Base-by-base conservation (phyloP, 2,888 invertebrate species). In the Deladenus siricidicola region DNA sequence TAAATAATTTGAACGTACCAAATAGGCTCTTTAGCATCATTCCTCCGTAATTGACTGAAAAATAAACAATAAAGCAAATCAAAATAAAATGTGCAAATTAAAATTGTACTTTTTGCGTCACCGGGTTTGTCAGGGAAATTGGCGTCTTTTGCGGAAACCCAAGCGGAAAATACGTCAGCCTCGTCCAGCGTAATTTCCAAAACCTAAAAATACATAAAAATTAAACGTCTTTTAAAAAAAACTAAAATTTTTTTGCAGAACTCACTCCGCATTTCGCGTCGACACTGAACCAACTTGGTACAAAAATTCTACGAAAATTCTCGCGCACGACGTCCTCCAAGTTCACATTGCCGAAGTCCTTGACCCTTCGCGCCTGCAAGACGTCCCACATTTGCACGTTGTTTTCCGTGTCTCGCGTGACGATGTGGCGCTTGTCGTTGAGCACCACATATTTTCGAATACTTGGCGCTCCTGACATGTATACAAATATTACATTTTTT, bases 231-330 rank as follows among this genome's bases (percentile, higher is more conserved):
- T 19, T 19, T 19, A 21, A 54, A 54, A 54, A 28, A 39, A 55
- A 62, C n/a, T n/a, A n/a, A n/a, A n/a, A n/a, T n/a, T n/a, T n/a
- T n/a, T n/a, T n/a, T n/a, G n/a, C n/a, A n/a, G n/a, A n/a, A 81
- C 85, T 80, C 82, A 90, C 89, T 65, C 98, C 98, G 62, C 93
- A 96, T 83, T 98, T 98, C 50, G 98, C 85, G 83, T 99, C 98
- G 48, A 96, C 92, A 69, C 89, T 89, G 80, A 99, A 99, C 98
- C 98, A 98, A 82, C 90, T 93, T 29, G 98, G 96, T 74, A 98
- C 92, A 80, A 88, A 92, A 54, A 98, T 87, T 85, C 88, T 88
- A 82, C 91, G 89, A 75, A 88, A 89, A 64, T 89, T 83, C 77
- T 89, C 89, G 79, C 93, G 91, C 45, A 1, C 90, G 85, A 83